Evolutionary conservation across 2,113 vertebrate species (phyloP).

Genomic region (Todiramphus saurophagus): DNA sequence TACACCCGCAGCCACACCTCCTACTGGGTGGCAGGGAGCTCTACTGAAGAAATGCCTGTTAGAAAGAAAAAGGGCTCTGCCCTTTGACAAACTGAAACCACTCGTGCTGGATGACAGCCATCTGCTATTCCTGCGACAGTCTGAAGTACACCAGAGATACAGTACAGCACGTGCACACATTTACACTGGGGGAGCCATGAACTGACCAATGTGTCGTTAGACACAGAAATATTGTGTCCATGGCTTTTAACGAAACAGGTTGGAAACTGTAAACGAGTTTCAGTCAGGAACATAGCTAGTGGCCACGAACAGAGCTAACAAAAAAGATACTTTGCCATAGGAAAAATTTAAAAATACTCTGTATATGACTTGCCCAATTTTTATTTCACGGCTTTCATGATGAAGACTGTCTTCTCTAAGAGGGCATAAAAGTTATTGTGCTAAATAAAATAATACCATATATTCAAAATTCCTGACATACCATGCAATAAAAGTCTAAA

Average conservation of each 20-base stretch:
- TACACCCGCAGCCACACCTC: neutral
- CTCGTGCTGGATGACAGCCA: neutral
- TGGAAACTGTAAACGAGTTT: neutral
- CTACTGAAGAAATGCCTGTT: neutral
- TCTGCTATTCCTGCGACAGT: neutral
- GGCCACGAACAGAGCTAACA: neutral
- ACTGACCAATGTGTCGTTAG: neutral
- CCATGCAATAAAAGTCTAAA: neutral
- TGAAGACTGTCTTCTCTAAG: neutral
- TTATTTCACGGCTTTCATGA: neutral
- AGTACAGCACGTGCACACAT: neutral
- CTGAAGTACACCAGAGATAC: neutral
- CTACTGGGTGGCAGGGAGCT: neutral
- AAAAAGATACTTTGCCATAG: neutral
- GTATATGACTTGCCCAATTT: neutral
- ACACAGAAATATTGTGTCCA: neutral
- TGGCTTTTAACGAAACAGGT: neutral
- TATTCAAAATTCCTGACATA: neutral
- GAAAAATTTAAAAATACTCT: neutral
- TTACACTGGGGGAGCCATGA: neutral
- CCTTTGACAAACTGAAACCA: neutral
- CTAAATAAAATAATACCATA: neutral
- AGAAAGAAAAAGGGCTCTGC: neutral
- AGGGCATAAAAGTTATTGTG: neutral
- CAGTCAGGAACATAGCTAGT: neutral